Base-by-base conservation (phyloP, 2,797 vertebrate species). In the Myripristis murdjan region DNA sequence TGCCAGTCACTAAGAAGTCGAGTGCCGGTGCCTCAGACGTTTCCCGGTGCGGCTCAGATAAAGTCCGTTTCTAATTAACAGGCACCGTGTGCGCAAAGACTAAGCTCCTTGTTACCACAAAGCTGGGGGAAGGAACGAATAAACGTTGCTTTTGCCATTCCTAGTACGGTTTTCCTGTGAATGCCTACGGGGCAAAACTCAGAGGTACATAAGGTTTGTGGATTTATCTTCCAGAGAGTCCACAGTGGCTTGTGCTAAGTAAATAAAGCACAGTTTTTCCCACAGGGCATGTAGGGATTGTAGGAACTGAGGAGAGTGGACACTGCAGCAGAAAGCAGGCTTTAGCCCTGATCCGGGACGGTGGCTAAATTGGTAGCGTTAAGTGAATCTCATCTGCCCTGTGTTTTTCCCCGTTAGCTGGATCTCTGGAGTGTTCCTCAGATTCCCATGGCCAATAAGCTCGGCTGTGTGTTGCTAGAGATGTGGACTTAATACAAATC, bases 241-340 rank as follows among this genome's bases (percentile, higher is more conserved):
- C 71, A 41, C 56, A 41, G 63, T 69, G 67, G 67, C 79, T 76
- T 87, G 82, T 72, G 71, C 76, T 81, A 69, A 88, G 84, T 88
- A 93, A 91, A 89, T 90, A 91, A 90, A 90, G 72, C 62, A 57
- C 78, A 82, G 64, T 39, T 7, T 65, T 64, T 87, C 87, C 87
- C 80, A 12, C 44, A 74, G 87, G 90, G 54, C 66, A 22, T 65
- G 70, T 80, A 47, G 56, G 84, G 82, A 87, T 86, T 89, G 82
- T 51, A 73, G 67, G 79, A 87, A 71, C 52, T 83, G 84, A 82
- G 69, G 52, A 81, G 77, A 77, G 73, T 79, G 83, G 79, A 84
- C 73, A 70, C 57, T 20, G 35, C 60, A 53, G 70, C 47, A 2
- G 48, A 60, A 63, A 64, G 26, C 77, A 52, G 78, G 80, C 73